Conservation (phyloP, 2,113 vertebrate genomes). For the Cryptotis parvus region DNA sequence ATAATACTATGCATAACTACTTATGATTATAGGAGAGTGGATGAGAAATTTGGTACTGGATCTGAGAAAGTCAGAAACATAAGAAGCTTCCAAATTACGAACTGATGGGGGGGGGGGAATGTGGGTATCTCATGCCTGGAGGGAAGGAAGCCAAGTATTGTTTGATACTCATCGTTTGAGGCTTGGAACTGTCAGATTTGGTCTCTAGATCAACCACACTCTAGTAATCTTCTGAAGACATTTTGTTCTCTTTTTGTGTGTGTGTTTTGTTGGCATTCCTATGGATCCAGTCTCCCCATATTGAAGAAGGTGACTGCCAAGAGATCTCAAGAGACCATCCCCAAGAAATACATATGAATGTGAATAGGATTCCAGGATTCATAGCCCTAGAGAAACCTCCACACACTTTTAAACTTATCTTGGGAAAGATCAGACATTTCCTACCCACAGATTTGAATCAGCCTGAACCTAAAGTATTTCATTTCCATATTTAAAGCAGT, state of each 20-base stretch:
- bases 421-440: conserved; percentile 79
- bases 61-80: conserved; percentile 57
- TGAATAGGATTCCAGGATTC: conserved; percentile 42
- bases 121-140: conserved; percentile 19
- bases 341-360: conserved; percentile 46
- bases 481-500: conserved; percentile 80
- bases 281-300: conserved; percentile 16
- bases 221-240: conserved; percentile 55
- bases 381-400: conserved; percentile 59
- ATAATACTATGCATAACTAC: not conserved
- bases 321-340: conserved; percentile 47
- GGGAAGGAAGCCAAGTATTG: conserved; percentile 54
- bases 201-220: conserved; percentile 60
- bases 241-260: conserved; percentile 30
- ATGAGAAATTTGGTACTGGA: conserved; percentile 27
- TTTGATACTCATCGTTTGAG: conserved; percentile 58
- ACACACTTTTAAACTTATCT: conserved; percentile 75
- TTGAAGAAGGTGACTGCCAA: conserved; percentile 69
- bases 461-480: conserved; percentile 80
- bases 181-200: conserved; percentile 49
- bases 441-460: conserved; percentile 81
- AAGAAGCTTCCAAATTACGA: conserved; percentile 70
- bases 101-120: conserved; percentile 24
- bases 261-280: conserved; percentile 30
- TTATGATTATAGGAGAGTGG: conserved; percentile 22